Percentiles rank a stretch among this genome's conserved stretches.
Evolutionary conservation across 2,797 vertebrate genomes (phyloP).

Genomic region (Acipenser oxyrinchus): DNA sequence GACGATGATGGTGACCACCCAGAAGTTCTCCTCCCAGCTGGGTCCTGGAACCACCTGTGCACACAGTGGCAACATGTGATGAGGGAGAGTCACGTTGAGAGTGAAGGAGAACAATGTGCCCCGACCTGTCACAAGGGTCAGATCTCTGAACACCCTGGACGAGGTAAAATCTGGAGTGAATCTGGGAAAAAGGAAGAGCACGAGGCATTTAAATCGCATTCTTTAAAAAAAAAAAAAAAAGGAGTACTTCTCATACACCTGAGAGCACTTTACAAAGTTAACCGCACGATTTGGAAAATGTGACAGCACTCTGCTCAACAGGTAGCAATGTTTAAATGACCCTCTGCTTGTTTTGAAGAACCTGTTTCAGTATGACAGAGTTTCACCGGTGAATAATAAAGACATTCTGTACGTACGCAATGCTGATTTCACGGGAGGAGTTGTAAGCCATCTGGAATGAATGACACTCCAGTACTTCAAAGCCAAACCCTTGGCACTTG

Average conservation of each 20-base stretch:
- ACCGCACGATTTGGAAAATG: too few relatives aligned
- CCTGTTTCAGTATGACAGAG: too few relatives aligned
- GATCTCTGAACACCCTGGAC: slow-evolving; percentile 91
- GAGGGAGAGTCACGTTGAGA: slow-evolving; percentile 90
- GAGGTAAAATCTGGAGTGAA: slow-evolving; percentile 97
- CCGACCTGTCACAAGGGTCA: slow-evolving; percentile 77
- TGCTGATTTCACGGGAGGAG: slow-evolving; percentile 83
- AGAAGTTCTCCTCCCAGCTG: slow-evolving; percentile 95
- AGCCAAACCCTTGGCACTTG: slow-evolving; percentile 91
- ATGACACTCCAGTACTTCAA: slow-evolving; percentile 86
- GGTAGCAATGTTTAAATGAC: too few relatives aligned
- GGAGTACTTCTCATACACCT: too few relatives aligned
- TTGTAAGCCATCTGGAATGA: slow-evolving; percentile 80
- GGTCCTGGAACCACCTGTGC: slow-evolving; percentile 91
- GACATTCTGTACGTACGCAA: slow-evolving; percentile 71
- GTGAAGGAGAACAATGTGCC: slow-evolving; percentile 84
- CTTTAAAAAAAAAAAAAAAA: neutral
- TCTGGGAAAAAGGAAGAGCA: slow-evolving; percentile 40
- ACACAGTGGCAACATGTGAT: slow-evolving; percentile 89
- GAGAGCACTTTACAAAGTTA: too few relatives aligned
- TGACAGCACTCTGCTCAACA: too few relatives aligned
- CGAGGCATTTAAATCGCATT: neutral
- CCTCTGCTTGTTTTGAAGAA: too few relatives aligned
- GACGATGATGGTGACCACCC: slow-evolving; percentile 83
- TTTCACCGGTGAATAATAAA: neutral